phyloP scores from a whole-genome alignment of 2,113 vertebrate genomes.

The Symphodus melops region DNA sequence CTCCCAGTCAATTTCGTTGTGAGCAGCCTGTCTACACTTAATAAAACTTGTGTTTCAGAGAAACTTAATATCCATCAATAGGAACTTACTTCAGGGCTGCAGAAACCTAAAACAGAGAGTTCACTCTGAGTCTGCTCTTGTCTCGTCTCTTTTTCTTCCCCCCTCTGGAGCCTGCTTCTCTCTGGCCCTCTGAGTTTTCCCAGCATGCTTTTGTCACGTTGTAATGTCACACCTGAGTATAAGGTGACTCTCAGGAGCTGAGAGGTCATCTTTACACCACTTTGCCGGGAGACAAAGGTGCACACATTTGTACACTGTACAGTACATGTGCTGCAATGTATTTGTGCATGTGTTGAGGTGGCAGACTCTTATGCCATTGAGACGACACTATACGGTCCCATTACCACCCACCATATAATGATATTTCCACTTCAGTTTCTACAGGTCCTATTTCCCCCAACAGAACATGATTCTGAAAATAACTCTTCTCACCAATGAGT shows the following conservation, averaged over 20 bases:
- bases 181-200: conserved; percentile 67
- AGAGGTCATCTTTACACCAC: conserved; percentile 75
- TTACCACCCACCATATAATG: conserved; percentile 33
- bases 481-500: not conserved
- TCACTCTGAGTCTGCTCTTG: conserved; percentile 26
- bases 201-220: conserved; percentile 81
- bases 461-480: conserved; percentile 5
- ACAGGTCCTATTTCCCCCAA: not conserved
- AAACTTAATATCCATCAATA: not conserved
- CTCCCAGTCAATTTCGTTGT: too few relatives aligned
- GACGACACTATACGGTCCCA: conserved; percentile 1
- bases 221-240: conserved; percentile 86
- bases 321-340: conserved; percentile 9
- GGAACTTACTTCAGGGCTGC: not conserved
- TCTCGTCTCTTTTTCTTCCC: conserved; percentile 40
- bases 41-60: too few relatives aligned
- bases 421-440: conserved; percentile 12
- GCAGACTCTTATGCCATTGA: conserved; percentile 14
- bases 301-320: conserved; percentile 13
- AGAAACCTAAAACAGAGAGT: conserved; percentile 27
- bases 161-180: conserved; percentile 29
- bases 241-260: conserved; percentile 75
- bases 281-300: conserved; percentile 51
- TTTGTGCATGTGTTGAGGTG: conserved; percentile 5
- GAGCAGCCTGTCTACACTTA: not conserved